Conservation (phyloP, 2,888 invertebrate species). For the Elmis aenea region DNA sequence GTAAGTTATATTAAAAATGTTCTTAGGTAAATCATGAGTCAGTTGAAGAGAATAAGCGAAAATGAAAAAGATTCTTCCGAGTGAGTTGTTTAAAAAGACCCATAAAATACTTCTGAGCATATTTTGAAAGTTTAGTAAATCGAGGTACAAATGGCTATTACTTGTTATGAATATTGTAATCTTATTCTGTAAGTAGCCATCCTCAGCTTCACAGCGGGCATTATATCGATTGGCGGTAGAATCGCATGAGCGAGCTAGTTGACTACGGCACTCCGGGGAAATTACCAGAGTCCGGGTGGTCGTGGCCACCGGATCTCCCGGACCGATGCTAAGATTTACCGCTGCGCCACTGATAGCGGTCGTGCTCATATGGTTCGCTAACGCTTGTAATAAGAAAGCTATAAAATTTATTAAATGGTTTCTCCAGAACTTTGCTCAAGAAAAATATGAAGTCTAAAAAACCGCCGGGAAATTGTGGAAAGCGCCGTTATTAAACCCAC, state of each 20-base stretch:
- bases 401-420: conserved; percentile 28
- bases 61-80: no score
- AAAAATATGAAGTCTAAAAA: no score
- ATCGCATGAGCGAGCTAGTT: conserved; percentile 34
- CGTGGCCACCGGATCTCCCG: conserved; percentile 28
- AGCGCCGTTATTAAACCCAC: no score
- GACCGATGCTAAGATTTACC: conserved; percentile 33
- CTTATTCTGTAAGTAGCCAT: conserved; percentile 1
- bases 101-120: neutral
- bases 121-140: neutral
- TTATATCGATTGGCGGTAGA: conserved; percentile 30
- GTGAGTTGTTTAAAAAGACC: no score
- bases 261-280: conserved; percentile 40
- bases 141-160: neutral
- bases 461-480: no score
- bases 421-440: no score
- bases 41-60: no score
- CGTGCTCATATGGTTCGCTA: conserved; percentile 20
- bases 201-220: conserved; percentile 12
- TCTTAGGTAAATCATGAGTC: no score
- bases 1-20: no score
- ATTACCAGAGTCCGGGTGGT: conserved; percentile 33
- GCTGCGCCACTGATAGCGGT: conserved; percentile 29
- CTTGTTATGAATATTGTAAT: conserved; percentile 4
- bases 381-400: conserved; percentile 31